Evolutionary conservation across 2,113 vertebrate species (phyloP), one percentile per base, ranked within the genome.

Genomic region (Larimichthys crocea): DNA sequence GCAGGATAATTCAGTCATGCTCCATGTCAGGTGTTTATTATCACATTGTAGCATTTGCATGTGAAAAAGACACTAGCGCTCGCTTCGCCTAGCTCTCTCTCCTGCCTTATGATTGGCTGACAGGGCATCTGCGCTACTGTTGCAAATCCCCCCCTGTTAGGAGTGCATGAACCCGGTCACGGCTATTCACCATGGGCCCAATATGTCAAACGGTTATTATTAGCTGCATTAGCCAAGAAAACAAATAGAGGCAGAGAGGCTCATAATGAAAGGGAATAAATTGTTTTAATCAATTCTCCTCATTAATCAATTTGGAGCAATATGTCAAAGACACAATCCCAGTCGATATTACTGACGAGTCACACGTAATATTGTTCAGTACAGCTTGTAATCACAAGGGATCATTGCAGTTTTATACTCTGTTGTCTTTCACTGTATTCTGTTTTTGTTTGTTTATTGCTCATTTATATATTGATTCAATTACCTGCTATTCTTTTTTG

Each of bases 11-110:
- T 93, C 92, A 92, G 94, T 93, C 92, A 91, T 91, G 92, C 88
- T 93, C 91, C 86, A 85, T 92, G 95, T 96, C 95, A 95, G 95
- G 95, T 95, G 95, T 95, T 94, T 93, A 94, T 95, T 95, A 95
- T 96, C 94, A 94, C 92, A 95, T 92, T 93, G 91, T 88, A 74
- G 78, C 80, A 96, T 96, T 95, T 94, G 93, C 95, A 96, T 95
- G 86, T 95, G 94, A 96, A 95, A 95, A 93, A 93, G 84, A 89
- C 61, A 65, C 90, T 70, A 69, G 74, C 61, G 61, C 76, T 79
- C 8, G 83, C 83, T 82, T 89, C 75, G 22, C 75, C 71, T 9
- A 14, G 80, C 68, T 65, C 82, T 75, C 77, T 75, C 46, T 50
- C 78, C 74, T 15, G 82, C 69, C 22, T 75, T 52, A 1, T 79